These are phyloP conservation scores for Choristoneura fumiferana DNA, from an alignment of 1,140 invertebrate genomes.

Conservation along the genomic window DNA sequence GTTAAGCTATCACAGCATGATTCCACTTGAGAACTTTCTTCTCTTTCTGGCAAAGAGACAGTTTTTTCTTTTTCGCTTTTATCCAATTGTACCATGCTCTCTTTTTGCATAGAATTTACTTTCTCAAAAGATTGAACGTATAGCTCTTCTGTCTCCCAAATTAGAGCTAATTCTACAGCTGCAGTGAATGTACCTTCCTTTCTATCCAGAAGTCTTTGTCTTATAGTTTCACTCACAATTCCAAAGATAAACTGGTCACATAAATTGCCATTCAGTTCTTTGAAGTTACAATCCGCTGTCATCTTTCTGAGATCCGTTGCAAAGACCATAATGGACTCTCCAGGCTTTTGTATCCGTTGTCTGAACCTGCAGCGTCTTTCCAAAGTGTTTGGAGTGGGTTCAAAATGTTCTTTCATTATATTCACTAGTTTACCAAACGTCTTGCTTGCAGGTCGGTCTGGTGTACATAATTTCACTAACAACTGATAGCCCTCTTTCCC, in stretches of 20 bases:
- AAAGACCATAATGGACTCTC: neutral
- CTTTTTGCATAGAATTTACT: too few relatives aligned
- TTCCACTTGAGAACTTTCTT: too few relatives aligned
- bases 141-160: too few relatives aligned
- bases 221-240: neutral
- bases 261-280: neutral
- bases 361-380: neutral
- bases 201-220: neutral
- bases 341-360: neutral
- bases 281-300: neutral
- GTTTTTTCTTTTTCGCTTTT: too few relatives aligned
- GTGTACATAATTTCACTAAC: neutral
- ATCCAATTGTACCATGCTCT: too few relatives aligned
- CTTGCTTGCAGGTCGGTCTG: neutral
- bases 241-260: constrained; percentile 9
- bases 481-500: neutral
- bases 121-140: too few relatives aligned
- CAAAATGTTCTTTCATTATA: neutral
- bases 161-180: neutral
- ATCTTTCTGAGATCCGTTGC: neutral
- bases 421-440: neutral
- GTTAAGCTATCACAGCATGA: too few relatives aligned
- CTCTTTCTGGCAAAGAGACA: too few relatives aligned
- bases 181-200: neutral
- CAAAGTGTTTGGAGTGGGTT: neutral